phyloP scores from a whole-genome alignment of 2,888 invertebrate genomes.

The Drosophila macrospina region DNA sequence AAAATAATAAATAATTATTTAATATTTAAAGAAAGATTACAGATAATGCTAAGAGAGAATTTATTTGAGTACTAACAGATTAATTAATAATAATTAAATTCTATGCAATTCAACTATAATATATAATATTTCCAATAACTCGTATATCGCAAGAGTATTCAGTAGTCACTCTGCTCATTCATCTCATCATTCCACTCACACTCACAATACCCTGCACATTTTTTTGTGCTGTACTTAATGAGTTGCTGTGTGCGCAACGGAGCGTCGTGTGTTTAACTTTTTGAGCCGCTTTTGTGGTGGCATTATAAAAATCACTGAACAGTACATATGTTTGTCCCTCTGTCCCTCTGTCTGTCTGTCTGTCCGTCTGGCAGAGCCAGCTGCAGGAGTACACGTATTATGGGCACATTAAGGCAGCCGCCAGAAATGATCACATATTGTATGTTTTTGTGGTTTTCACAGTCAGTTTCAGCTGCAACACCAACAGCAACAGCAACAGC shows the following conservation, averaged over 20 bases:
- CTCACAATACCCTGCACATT: background rate
- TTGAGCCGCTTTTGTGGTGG: slow-evolving; percentile 65
- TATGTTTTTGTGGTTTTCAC: slow-evolving; percentile 35
- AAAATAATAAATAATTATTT: too few species aligned
- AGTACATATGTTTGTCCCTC: background rate
- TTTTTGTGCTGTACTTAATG: slow-evolving; percentile 15
- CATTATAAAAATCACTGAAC: slow-evolving; percentile 60
- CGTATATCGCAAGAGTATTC: too few species aligned
- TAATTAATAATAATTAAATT: too few species aligned
- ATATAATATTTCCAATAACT: too few species aligned
- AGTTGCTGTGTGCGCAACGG: slow-evolving; percentile 15
- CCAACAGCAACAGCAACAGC: background rate
- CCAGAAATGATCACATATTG: slow-evolving; percentile 33
- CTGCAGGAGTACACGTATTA: slow-evolving; percentile 17
- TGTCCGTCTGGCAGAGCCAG: background rate
- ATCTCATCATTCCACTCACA: background rate
- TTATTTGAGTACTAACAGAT: too few species aligned
- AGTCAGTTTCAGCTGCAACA: slow-evolving; percentile 24
- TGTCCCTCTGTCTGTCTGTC: too few species aligned
- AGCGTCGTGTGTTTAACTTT: slow-evolving; percentile 42
- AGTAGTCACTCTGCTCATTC: too few species aligned
- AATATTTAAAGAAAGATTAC: too few species aligned
- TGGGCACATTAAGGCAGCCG: slow-evolving; percentile 32
- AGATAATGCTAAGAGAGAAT: too few species aligned
- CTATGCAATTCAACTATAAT: too few species aligned